These are phyloP conservation scores for Apeltes quadracus DNA, from an alignment of 2,113 vertebrate genomes.

Conservation along the genomic window DNA sequence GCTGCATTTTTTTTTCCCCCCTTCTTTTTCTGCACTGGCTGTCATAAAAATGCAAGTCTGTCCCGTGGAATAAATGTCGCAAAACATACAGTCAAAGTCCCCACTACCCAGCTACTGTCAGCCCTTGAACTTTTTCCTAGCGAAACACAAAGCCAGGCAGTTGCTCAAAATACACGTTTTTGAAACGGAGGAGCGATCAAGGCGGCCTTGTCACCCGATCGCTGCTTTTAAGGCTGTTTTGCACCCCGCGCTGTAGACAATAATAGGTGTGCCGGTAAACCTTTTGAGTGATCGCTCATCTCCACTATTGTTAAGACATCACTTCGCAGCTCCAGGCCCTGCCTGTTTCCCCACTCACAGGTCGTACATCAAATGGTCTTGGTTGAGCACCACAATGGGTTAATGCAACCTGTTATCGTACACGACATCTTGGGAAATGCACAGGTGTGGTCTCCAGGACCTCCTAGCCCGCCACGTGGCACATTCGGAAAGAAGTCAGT, in stretches of 20 bases:
- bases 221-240: conserved; percentile 58
- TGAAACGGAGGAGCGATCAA: conserved; percentile 52
- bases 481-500: no score
- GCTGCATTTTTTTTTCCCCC: conserved; percentile 19
- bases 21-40: conserved; percentile 47
- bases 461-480: not conserved
- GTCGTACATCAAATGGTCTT: conserved; percentile 49
- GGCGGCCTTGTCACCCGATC: conserved; percentile 63
- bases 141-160: conserved; percentile 59
- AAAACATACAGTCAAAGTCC: conserved; percentile 66
- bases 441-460: conserved; percentile 27
- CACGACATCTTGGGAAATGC: conserved; percentile 35
- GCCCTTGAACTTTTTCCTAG: conserved; percentile 53
- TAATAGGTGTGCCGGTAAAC: conserved; percentile 55
- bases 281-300: conserved; percentile 46
- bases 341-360: conserved; percentile 12
- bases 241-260: conserved; percentile 50
- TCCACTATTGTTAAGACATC: conserved; percentile 46
- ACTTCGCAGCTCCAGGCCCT: conserved; percentile 41
- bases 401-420: conserved; percentile 30
- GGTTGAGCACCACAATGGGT: conserved; percentile 27
- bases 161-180: conserved; percentile 74
- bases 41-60: conserved; percentile 62
- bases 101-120: conserved; percentile 58
- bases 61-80: conserved; percentile 66